phyloP scores from a whole-genome alignment of 2,113 vertebrate species.

The Myotis brandtii region DNA sequence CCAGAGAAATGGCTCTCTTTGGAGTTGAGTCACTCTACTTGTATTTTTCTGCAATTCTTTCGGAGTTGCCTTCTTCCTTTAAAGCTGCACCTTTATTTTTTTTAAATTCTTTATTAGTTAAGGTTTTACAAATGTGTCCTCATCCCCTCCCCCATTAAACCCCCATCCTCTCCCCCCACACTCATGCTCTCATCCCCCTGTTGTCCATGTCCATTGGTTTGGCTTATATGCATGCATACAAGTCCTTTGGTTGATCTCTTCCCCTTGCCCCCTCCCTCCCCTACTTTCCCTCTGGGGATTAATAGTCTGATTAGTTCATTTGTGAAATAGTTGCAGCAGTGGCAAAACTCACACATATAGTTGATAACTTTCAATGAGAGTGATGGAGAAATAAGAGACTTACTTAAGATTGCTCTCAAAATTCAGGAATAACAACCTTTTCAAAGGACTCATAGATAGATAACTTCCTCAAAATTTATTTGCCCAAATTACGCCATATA shows the following conservation, averaged over 20 bases:
- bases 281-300: too few relatives aligned
- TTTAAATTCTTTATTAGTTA: too few relatives aligned
- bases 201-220: too few relatives aligned
- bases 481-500: not conserved
- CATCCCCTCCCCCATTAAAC: too few relatives aligned
- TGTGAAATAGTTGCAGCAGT: not conserved
- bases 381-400: not conserved
- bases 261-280: too few relatives aligned
- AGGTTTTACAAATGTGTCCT: too few relatives aligned
- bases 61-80: not conserved
- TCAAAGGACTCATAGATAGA: not conserved
- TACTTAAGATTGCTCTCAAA: not conserved
- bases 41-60: not conserved
- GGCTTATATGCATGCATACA: too few relatives aligned
- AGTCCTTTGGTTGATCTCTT: too few relatives aligned
- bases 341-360: not conserved
- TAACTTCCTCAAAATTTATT: not conserved
- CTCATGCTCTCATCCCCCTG: too few relatives aligned
- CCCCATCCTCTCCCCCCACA: too few relatives aligned
- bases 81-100: not conserved
- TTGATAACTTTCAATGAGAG: not conserved
- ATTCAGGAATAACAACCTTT: not conserved
- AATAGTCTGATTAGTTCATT: not conserved
- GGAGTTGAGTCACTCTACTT: not conserved
- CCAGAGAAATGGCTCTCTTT: slow-evolving; percentile 8